A percentile compares a stretch with the other conserved stretches of the same genome.
These are phyloP conservation scores for Aphelinus atriplicis DNA, from an alignment of 1,140 invertebrate species.

Conservation along the genomic window DNA sequence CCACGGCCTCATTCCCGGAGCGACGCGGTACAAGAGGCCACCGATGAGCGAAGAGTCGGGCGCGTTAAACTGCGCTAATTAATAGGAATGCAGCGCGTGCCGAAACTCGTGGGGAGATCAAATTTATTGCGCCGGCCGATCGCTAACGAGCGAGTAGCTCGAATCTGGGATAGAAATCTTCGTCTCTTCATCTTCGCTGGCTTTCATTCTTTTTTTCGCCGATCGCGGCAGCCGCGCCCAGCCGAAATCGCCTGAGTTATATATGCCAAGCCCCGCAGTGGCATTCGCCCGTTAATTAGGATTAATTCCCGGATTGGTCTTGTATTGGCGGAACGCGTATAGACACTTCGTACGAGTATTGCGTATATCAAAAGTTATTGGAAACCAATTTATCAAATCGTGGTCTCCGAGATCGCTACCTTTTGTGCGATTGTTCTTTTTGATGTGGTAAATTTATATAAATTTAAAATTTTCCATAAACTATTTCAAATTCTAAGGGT, in stretches of 20 bases:
- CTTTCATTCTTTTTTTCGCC: constrained; percentile 1
- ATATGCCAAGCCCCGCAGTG: background rate
- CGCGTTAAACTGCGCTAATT: constrained; percentile 42
- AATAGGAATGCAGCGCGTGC: constrained; percentile 42
- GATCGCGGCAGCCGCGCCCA: background rate
- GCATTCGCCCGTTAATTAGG: constrained; percentile 18
- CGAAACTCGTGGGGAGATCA: constrained; percentile 34
- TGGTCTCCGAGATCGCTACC: too few relatives aligned
- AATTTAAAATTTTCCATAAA: too few relatives aligned
- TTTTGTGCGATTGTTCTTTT: too few relatives aligned
- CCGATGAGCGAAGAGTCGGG: background rate
- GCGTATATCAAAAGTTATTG: too few relatives aligned
- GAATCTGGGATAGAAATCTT: constrained; percentile 22
- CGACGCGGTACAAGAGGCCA: background rate
- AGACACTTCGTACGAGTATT: too few relatives aligned
- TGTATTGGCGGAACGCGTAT: too few relatives aligned
- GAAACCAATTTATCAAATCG: too few relatives aligned
- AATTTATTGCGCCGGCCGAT: constrained; percentile 44
- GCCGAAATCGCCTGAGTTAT: constrained; percentile 10
- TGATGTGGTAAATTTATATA: too few relatives aligned
- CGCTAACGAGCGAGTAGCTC: constrained; percentile 43
- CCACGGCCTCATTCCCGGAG: background rate
- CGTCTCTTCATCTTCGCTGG: background rate
- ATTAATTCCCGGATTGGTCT: constrained; percentile 2
- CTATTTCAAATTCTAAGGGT: too few relatives aligned